phyloP scores from a whole-genome alignment of 1,140 invertebrate genomes.

The Drosophila repletoides region DNA sequence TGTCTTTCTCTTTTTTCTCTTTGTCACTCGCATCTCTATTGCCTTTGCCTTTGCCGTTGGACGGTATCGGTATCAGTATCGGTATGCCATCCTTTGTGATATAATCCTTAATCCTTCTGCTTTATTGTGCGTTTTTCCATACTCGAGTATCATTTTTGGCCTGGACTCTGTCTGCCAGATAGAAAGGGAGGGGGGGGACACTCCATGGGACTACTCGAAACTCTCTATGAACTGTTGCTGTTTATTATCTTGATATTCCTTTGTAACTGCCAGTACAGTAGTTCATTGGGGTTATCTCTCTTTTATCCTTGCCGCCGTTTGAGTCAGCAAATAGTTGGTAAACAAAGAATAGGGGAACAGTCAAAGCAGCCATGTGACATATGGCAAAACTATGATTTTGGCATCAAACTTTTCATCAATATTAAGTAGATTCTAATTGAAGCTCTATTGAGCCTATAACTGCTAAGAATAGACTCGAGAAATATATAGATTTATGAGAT shows the following conservation, averaged over 20 bases:
- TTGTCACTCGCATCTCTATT: neutral
- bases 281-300: slow-evolving; percentile 22
- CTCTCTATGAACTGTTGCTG: slow-evolving; percentile 8
- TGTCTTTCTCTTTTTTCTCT: slow-evolving; percentile 3
- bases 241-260: neutral
- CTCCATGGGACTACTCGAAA: too few relatives aligned
- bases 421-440: too few relatives aligned
- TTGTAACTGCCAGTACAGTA: slow-evolving; percentile 5
- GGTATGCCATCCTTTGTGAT: slow-evolving; percentile 9
- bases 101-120: slow-evolving; percentile 48
- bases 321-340: slow-evolving; percentile 14
- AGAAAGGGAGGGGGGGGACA: slow-evolving; percentile 19
- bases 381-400: neutral
- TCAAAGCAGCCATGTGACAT: too few relatives aligned
- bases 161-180: slow-evolving; percentile 17
- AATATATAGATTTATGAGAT: too few relatives aligned
- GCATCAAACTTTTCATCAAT: too few relatives aligned
- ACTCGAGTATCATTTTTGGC: too few relatives aligned
- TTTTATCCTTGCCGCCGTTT: slow-evolving; percentile 21
- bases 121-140: slow-evolving; percentile 40
- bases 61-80: too few relatives aligned
- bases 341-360: slow-evolving; percentile 1
- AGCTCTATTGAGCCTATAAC: too few relatives aligned
- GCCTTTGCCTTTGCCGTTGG: too few relatives aligned
- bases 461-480: too few relatives aligned